Evolutionary conservation across 2,888 invertebrate genomes (phyloP), one percentile per base, ranked within the genome.

Genomic region (Diarsia mendica): DNA sequence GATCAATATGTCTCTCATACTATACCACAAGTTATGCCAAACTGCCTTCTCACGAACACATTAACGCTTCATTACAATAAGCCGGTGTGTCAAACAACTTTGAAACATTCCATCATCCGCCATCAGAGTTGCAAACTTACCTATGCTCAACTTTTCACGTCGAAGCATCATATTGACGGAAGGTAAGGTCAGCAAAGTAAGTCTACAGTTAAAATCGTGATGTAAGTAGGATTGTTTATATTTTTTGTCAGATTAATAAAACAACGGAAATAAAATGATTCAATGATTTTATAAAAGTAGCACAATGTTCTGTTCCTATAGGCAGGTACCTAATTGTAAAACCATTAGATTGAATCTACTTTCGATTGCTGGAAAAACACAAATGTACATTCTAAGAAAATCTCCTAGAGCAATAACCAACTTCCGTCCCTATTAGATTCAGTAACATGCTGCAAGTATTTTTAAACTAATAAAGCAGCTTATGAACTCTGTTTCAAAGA

Each of bases 401-500:
- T 83, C 8, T 28, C 11, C 11, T 2, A 20, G 0, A 63, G 5
- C 28, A 49, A n/a, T 79, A 67, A 58, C 68, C 67, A 64, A 74
- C 48, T 64, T 69, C 48, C 46, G 66, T 23, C 6, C 46, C n/a
- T 69, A 77, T 55, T 77, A 67, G 55, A 63, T 69, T 58, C 63
- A 63, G 49, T 67, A 66, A 53, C 65, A 74, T n/a, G 13, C 28
- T 39, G 48, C 44, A 11, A 51, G 18, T 83, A 44, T 65, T 44
- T 44, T 20, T 18, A 13, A 74, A 70, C 63, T 63, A 67, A 72
- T 74, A 70, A 58, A 71, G 60, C 33, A 65, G 51, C 49, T 73
- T 70, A 28, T 74, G 67, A 79, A 85, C 82, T 77, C 48, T 77
- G 55, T 64, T 58, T 55, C 73, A 77, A 79, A 67, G 61, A 46